Conservation (phyloP, 2,888 invertebrate genomes). For the Agonopterix subpropinquella region DNA sequence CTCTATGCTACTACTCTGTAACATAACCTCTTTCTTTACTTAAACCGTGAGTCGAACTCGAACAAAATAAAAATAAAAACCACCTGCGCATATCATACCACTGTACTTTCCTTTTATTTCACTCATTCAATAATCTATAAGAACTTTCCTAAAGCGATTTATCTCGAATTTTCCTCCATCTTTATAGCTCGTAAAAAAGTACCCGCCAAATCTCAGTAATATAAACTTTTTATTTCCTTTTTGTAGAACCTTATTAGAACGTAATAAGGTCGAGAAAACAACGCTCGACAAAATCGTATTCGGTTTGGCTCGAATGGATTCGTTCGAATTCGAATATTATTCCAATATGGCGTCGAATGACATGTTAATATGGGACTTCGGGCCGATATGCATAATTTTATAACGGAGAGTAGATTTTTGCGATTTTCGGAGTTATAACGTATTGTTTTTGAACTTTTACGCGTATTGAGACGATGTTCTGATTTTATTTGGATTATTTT, state of each 20-base stretch:
- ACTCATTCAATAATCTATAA: constrained; percentile 51
- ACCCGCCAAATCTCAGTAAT: constrained; percentile 39
- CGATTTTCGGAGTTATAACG: constrained; percentile 11
- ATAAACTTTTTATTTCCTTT: constrained; percentile 26
- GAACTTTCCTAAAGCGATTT: constrained; percentile 53
- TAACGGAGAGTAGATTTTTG: constrained; percentile 34
- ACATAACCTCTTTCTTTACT: too few species aligned
- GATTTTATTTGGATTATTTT: not conserved
- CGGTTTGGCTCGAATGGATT: constrained; percentile 15
- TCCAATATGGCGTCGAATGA: constrained; percentile 68
- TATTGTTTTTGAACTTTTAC: constrained; percentile 1
- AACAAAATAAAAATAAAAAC: constrained; percentile 33
- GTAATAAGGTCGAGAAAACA: constrained; percentile 20
- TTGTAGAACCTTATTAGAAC: constrained; percentile 4
- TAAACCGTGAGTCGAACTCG: constrained; percentile 3
- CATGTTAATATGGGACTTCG: constrained; percentile 65
- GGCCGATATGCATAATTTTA: constrained; percentile 70
- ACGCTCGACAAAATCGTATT: not conserved
- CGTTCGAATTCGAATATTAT: constrained; percentile 61
- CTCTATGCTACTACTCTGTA: too few species aligned
- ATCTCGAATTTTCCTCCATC: constrained; percentile 34
- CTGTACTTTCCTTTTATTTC: constrained; percentile 28
- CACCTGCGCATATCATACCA: constrained; percentile 28
- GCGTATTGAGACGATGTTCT: not conserved
- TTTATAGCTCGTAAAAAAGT: constrained; percentile 54